Base-by-base conservation (phyloP, 2,888 invertebrate genomes). In the Morinoia aosen region DNA sequence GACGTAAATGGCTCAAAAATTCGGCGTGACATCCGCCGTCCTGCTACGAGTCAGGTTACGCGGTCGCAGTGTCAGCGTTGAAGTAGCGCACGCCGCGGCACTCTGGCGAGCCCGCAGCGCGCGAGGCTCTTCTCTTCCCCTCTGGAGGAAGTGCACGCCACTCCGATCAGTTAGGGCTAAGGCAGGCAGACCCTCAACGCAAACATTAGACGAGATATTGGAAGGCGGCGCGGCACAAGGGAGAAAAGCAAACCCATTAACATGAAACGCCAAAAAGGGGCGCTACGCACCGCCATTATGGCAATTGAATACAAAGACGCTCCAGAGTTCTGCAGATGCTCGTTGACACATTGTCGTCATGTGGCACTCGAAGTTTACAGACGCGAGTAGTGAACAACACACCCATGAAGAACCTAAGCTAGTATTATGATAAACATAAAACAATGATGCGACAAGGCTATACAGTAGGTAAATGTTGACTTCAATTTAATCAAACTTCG, bases 121-220 rank as follows among this genome's bases (percentile, higher is more conserved):
- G 25, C 10, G 76, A 33, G 76, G 10, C 76, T 16, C 76, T 48
- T 12, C 76, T 76, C 76, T 76, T 76, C 19, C 76, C 76, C 76
- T 76, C 76, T 76, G 25, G 61, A 76, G 76, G 76, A 76, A 76
- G 76, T 33, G 76, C 76, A 76, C 19, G 76, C 76, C 33, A 19
- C 61, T 61, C 61, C 19, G 8, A 76, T 76, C 76, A 33, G 93
- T 93, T 93, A 93, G 93, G 93, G 93, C 93, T 93, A 93, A 93
- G 57, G 93, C 11, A 39, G 39, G 90, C 14, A 56, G 56, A n/a
- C 93, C 91, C 93, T 93, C 58, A 93, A 57, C 33, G 93, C 57
- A 93, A 93, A 93, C 93, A 93, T 57, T 93, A 11, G 57, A 16
- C 57, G 33, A 93, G 48, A 93, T 93, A 93, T 93, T 93, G 57